Evolutionary conservation across 2,888 invertebrate genomes (phyloP), one percentile per base, ranked within the genome.

Genomic region (Anodontia alba): DNA sequence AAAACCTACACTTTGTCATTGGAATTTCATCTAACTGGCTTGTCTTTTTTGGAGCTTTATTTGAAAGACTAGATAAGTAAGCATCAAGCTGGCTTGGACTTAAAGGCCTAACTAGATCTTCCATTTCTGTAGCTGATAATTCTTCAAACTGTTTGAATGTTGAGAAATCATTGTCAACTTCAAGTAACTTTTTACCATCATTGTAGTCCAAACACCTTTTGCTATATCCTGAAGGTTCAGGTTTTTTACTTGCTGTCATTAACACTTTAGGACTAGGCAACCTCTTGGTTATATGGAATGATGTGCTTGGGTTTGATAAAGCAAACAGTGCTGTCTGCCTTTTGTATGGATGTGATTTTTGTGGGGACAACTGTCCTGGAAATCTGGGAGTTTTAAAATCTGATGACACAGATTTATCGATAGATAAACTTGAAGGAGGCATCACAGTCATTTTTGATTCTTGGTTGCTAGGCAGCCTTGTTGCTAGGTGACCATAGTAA

Each of bases 21-120:
- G 88, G 86, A 73, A 88, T 88, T 54, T 83, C 82, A 57, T 85
- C 76, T 20, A 87, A 75, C 66, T 78, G 83, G 69, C 76, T 79
- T 7, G 46, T 62, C 38, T 57, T 76, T 57, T 68, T 79, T 33
- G 82, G 66, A 29, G 76, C 69, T 76, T 81, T 81, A 49, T 86
- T 84, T 74, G 88, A 85, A 80, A 92, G 90, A 87, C 88, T 91
- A 76, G 90, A 82, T 8, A 93, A 84, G 66, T 92, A 91, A 26
- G 85, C 83, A 73, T 92, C 90, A 51, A 93, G 86, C 42, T 93
- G 91, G 76, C 88, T 87, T 0, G 92, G 89, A 67, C 91, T 88
- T 23, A 92, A 82, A 1, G 91, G 92, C 66, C 89, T 89, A 33
- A 87, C 79, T 62, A 87, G 73, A 73, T 87, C 87, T n/a, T 78